Evolutionary conservation across 2,113 vertebrate genomes (phyloP).

Genomic region (Gopherus flavomarginatus): DNA sequence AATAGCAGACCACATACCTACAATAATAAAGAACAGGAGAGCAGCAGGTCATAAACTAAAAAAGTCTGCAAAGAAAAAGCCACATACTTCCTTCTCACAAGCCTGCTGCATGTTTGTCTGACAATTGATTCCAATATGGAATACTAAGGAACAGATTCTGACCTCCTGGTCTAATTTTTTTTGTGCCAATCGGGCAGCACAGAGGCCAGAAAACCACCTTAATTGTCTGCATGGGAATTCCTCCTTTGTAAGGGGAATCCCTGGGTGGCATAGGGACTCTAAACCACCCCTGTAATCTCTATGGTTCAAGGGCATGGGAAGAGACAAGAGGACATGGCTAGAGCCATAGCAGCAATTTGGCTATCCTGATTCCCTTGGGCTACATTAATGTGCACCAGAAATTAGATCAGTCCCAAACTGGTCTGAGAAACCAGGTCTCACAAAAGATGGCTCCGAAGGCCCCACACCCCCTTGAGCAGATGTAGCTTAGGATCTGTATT

Average conservation of each 20-base stretch:
- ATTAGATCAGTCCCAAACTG: not conserved
- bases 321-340: constrained; percentile 17
- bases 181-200: constrained; percentile 34
- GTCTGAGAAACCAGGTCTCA: not conserved
- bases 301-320: not conserved
- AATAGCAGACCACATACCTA: constrained; percentile 32
- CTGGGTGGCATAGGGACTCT: constrained; percentile 45
- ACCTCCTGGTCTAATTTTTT: constrained; percentile 42
- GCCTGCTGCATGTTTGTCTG: not conserved
- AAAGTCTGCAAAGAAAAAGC: not conserved
- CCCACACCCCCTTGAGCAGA: not conserved
- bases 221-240: constrained; percentile 58
- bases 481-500: not conserved
- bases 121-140: constrained; percentile 23
- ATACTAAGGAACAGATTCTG: not conserved
- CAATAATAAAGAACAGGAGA: constrained; percentile 46
- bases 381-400: not conserved
- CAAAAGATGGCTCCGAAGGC: not conserved
- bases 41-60: not conserved
- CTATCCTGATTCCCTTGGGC: accelerated
- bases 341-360: not conserved
- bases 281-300: constrained; percentile 48
- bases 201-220: constrained; percentile 53
- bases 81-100: not conserved
- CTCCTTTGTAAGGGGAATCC: constrained; percentile 46